phyloP scores from a whole-genome alignment of 2,888 invertebrate species.

The Nysson spinosus region DNA sequence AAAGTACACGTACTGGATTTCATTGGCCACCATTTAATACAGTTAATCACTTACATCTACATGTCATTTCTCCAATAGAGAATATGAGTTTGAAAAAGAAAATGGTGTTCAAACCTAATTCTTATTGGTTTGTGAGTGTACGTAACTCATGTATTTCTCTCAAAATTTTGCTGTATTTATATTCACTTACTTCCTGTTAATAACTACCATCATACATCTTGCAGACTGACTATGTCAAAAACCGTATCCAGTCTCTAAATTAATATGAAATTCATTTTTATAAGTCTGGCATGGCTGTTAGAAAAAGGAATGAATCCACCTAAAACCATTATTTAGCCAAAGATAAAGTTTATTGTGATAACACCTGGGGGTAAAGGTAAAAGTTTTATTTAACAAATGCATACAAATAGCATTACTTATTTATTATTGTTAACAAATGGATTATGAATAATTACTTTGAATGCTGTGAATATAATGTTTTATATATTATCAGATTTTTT shows the following conservation, averaged over 20 bases:
- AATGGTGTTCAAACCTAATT: constrained; percentile 84
- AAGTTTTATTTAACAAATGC: constrained; percentile 10
- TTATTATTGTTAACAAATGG: neutral
- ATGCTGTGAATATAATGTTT: neutral
- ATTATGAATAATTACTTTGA: neutral
- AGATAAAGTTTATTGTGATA: too few species aligned
- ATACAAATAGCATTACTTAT: neutral
- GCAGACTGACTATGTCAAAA: constrained; percentile 80
- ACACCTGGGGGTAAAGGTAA: neutral
- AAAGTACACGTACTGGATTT: constrained; percentile 84
- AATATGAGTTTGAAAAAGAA: constrained; percentile 84
- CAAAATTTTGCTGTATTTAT: neutral
- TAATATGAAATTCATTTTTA: constrained; percentile 1
- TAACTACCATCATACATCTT: constrained; percentile 42
- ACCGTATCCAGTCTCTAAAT: constrained; percentile 70
- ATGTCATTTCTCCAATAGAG: constrained; percentile 88
- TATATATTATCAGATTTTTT: neutral
- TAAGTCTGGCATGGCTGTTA: neutral
- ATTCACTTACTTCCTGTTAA: neutral
- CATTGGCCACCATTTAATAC: constrained; percentile 95
- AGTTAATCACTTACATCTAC: constrained; percentile 90
- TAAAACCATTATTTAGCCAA: too few species aligned
- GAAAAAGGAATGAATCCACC: too few species aligned
- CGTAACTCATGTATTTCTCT: constrained; percentile 69
- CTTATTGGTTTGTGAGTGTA: constrained; percentile 91